Evolutionary conservation across 1,140 invertebrate genomes (phyloP), one percentile per base, ranked within the genome.

Genomic region (Anastrepha obliqua): DNA sequence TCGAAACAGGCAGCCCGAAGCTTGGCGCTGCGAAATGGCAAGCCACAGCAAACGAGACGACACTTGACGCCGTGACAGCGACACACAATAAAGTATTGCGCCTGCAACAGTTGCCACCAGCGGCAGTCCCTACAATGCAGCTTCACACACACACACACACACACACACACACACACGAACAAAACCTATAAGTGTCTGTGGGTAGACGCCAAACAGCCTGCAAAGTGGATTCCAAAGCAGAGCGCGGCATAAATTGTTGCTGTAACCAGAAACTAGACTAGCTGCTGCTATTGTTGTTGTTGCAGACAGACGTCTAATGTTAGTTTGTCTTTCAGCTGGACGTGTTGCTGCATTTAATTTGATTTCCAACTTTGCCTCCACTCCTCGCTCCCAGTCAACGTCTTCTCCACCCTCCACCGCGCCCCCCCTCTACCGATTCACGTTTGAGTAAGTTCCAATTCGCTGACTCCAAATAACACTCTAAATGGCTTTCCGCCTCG

Each of bases 341-440:
- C 86, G 86, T 87, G 86, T 87, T 70, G 29, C 29, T 70, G 64
- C 64, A 87, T 87, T 87, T 87, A 67, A 87, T 87, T 87, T 70
- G 86, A 87, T 67, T 70, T 64, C 20, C 7, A 70, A 9, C 62
- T 39, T 13, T 51, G 51, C 44, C 20, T 51, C 17, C 47, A 9
- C 47, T 55, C 9, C 17, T 81, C 58, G 20, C 55, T 13, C 20
- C 11, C 44, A 20, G 2, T 11, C 70, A 29, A 29, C 29, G 29
- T 29, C 29, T 29, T 1, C 11, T 13, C 29, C 67, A 13, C 29
- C 15, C 39, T n/a, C 8, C 64, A 67, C 39, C 39, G n/a, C 64
- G 8, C 15, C 8, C 15, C n/a, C 64, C 15, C 7, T 39, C 39
- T 13, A 29, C 29, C 29, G 44, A 3, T 74, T 15, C 8, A 39